phyloP scores from a whole-genome alignment of 2,797 vertebrate genomes.

The Lates japonicus region DNA sequence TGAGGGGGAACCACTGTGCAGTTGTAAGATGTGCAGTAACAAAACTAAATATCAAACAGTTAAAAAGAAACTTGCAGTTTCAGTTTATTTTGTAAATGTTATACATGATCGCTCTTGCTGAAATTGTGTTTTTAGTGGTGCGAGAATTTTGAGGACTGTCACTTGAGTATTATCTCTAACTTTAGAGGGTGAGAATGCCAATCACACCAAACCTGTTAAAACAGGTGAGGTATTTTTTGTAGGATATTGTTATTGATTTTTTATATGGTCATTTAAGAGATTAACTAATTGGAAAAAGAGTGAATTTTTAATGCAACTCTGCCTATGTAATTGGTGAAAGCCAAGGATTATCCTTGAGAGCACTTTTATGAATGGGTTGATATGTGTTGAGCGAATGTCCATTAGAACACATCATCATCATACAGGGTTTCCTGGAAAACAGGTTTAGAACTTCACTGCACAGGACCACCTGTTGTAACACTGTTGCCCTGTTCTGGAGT shows the following conservation, averaged over 20 bases:
- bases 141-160: background rate
- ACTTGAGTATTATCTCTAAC: background rate
- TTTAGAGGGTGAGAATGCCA: background rate
- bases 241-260: background rate
- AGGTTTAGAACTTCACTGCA: too few species aligned
- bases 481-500: background rate
- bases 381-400: background rate
- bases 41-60: background rate
- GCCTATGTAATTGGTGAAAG: background rate
- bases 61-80: background rate
- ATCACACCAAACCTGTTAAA: too few species aligned
- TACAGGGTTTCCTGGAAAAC: too few species aligned
- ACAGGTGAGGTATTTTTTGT: background rate
- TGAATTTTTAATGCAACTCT: background rate
- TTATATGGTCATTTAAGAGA: background rate
- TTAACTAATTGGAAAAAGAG: background rate
- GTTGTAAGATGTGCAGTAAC: conserved; percentile 2
- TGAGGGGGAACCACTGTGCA: conserved; percentile 29
- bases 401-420: background rate
- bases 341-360: background rate
- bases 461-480: background rate
- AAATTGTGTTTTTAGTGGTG: background rate
- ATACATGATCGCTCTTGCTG: background rate
- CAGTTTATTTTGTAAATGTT: background rate
- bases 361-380: background rate